Evolutionary conservation across 2,113 vertebrate species (phyloP).

Genomic region (Ictalurus furcatus): DNA sequence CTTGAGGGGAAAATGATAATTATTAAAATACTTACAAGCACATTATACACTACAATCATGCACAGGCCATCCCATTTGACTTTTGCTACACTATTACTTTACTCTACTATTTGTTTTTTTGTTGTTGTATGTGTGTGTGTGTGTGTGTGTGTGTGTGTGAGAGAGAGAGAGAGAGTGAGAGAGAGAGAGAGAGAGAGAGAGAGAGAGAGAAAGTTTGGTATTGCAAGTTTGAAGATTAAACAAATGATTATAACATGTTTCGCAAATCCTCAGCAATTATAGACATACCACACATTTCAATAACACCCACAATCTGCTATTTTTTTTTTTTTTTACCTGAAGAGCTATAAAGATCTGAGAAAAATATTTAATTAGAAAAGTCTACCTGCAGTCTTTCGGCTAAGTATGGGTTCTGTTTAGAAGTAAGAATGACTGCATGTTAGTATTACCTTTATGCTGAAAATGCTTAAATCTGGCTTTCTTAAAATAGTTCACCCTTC

Average conservation of each 20-base stretch:
- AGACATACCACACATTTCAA: constrained; percentile 52
- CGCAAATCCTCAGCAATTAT: constrained; percentile 46
- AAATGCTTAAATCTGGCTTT: neutral
- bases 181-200: too few relatives aligned
- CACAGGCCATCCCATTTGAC: neutral
- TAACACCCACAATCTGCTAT: constrained; percentile 22
- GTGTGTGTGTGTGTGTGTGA: neutral
- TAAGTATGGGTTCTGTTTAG: neutral
- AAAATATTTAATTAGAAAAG: constrained; percentile 17
- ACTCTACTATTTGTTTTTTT: neutral
- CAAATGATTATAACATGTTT: constrained; percentile 32
- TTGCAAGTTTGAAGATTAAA: constrained; percentile 48
- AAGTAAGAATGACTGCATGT: neutral
- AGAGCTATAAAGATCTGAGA: constrained; percentile 25
- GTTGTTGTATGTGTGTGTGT: constrained; percentile 12
- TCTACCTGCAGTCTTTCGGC: neutral
- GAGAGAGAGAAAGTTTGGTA: constrained; percentile 20
- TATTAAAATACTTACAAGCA: constrained; percentile 15
- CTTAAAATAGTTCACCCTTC: neutral
- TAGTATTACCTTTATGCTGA: neutral
- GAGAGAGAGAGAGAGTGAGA: too few relatives aligned
- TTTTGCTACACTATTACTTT: neutral
- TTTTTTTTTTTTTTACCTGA: neutral
- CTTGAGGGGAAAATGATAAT: neutral
- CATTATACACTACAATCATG: neutral